A percentile compares a stretch with the other conserved stretches of the same genome.
phyloP scores from a whole-genome alignment of 2,888 invertebrate species.

The Opisthograptis luteolata region DNA sequence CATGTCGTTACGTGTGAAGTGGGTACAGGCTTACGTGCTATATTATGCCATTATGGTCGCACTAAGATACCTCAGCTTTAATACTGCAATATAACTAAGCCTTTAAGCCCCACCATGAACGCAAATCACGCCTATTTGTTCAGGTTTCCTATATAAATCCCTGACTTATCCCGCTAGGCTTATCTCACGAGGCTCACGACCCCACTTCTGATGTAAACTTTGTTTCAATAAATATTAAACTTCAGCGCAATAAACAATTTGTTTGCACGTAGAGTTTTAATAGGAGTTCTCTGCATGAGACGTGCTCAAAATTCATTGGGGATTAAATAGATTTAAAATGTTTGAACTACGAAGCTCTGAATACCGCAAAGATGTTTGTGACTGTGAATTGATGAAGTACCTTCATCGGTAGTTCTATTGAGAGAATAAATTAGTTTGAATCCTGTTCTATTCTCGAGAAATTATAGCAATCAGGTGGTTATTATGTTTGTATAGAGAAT shows the following conservation, averaged over 20 bases:
- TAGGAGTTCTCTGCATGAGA: conserved; percentile 10
- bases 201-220: conserved; percentile 19
- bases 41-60: too few relatives aligned
- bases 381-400: too few relatives aligned
- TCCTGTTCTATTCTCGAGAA: too few relatives aligned
- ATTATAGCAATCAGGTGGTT: too few relatives aligned
- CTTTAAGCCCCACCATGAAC: conserved; percentile 5
- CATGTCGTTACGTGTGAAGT: too few relatives aligned
- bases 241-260: conserved; percentile 37
- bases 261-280: conserved; percentile 20
- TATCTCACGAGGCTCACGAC: conserved; percentile 1
- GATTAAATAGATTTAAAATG: conserved; percentile 18
- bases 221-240: conserved; percentile 35
- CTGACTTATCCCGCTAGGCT: conserved; percentile 6
- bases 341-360: conserved; percentile 11
- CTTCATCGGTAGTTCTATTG: too few relatives aligned
- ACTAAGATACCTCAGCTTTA: too few relatives aligned
- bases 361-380: conserved; percentile 6
- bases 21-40: too few relatives aligned
- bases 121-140: conserved; percentile 20
- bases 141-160: conserved; percentile 11
- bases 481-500: too few relatives aligned
- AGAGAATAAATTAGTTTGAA: too few relatives aligned
- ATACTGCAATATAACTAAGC: too few relatives aligned
- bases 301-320: conserved; percentile 18